Base-by-base conservation (phyloP, 1,140 invertebrate species). In the Leptinotarsa texana region DNA sequence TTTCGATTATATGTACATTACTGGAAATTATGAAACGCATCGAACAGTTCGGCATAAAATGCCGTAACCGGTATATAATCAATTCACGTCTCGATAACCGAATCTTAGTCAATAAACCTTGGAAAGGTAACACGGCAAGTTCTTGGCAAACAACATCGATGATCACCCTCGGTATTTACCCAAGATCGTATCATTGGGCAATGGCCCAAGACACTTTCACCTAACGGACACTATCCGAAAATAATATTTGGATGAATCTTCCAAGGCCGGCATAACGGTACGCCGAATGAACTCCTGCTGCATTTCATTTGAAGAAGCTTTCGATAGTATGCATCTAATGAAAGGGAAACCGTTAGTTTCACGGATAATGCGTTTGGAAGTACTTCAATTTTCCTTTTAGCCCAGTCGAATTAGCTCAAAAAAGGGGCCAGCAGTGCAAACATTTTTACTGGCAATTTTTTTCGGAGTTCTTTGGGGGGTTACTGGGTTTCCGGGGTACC, bases 281-380 rank as follows among this genome's bases (percentile, higher is more conserved):
- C 4, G n/a, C 51, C 51, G 51, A 57, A 57, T 57, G 51, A 57
- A 57, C 51, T 57, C n/a, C n/a, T 57, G n/a, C 15, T 57, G 51
- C 51, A 17, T 57, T 17, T 57, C 51, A 11, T 42, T 42, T 42
- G 33, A 42, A 42, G 51, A 15, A 57, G 51, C 51, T 57, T 57
- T 18, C n/a, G 17, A 17, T 57, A 17, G n/a, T n/a, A 3, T 65
- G 8, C 33, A 42, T 21, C 22, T 24, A 4, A 65, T 33, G 63
- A 65, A 65, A 65, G 63, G 17, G 63, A 65, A 65, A 65, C 27
- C 63, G 21, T 65, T 33, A n/a, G 63, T 65, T 65, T 18, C 21
- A 65, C 63, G 63, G 8, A 42, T 42, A 42, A 42, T 42, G 33
- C 33, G 33, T 42, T 11, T 42, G 1, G 33, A 11, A 42, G 8